Base-by-base conservation (phyloP, 2,888 invertebrate genomes). In the Steromphala cineraria region DNA sequence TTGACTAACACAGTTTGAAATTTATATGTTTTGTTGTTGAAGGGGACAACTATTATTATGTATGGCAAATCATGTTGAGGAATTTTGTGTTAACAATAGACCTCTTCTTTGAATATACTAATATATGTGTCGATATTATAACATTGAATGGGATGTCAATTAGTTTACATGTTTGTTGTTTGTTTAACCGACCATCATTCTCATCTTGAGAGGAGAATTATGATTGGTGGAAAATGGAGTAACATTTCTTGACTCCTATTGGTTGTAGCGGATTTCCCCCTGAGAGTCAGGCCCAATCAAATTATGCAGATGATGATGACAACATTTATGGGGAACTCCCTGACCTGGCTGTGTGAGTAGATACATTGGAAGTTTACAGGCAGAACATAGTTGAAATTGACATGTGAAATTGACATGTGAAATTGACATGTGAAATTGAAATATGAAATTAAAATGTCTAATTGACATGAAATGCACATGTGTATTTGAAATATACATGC, bases 321-420 rank as follows among this genome's bases (percentile, higher is more conserved):
- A 94, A 94, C 82, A 94, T 94, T 81, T 94, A 94, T 87, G 92
- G 92, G 80, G 93, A 93, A 83, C 88, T 94, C 71, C 93, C 93
- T 78, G 93, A 94, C 55, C 86, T 92, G 85, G 92, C 92, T 53
- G 87, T 90, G 91, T 92, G 84, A 90, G 92, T 91, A 87, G 53
- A 24, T 7, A 62, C 1, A 2, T 24, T 28, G 24, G 28, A 46
- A 5, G 13, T 46, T 46, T 46, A 46, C 24, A 24, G 7, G 24
- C 4, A 24, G 1, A n/a, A 1, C 36, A 36, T 36, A 36, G 2
- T 36, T 4, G 7, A 36, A 36, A 36, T n/a, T n/a, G 1, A 56
- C 19, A 24, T 56, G n/a, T 1, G n/a, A 56, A 56, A 56, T 56
- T 15, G 7, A 56, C 19, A 24, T 15, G n/a, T n/a, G 19, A 24